Percentiles rank a stretch among this genome's conserved stretches.
Conservation (phyloP, 2,888 invertebrate genomes). For the Agrypnus murinus region DNA sequence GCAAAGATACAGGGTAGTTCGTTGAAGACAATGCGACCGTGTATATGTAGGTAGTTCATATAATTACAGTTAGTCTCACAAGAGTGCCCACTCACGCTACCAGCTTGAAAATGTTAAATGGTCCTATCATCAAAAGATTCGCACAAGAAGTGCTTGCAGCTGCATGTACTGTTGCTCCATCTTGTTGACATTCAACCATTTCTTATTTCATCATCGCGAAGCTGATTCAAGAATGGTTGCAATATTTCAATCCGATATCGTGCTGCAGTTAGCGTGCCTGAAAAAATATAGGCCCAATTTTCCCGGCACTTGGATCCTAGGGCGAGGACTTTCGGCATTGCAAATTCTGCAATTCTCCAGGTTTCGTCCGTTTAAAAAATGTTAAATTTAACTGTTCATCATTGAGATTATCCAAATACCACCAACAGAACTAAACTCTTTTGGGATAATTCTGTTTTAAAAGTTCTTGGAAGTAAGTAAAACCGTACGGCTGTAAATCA, state of each 20-base stretch:
- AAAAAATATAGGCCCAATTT: slow-evolving; percentile 14
- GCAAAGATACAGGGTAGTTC: too few species aligned
- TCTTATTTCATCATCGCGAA: background rate
- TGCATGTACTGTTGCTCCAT: background rate
- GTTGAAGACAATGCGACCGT: too few species aligned
- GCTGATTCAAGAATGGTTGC: background rate
- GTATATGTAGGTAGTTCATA: too few species aligned
- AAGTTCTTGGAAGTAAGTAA: slow-evolving; percentile 8
- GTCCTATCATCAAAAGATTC: slow-evolving; percentile 9
- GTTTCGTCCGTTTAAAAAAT: background rate
- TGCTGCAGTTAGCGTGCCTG: slow-evolving; percentile 13
- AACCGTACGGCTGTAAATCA: background rate
- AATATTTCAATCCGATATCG: slow-evolving; percentile 14
- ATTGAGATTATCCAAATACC: background rate
- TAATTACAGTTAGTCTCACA: too few species aligned
- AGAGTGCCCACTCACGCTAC: too few species aligned
- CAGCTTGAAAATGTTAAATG: too few species aligned
- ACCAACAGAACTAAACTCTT: background rate
- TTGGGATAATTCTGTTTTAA: background rate
- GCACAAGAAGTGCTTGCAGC: background rate
- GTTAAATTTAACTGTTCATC: background rate
- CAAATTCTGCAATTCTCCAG: slow-evolving; percentile 1
- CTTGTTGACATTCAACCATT: background rate
- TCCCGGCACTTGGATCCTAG: slow-evolving; percentile 7
- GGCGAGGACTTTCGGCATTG: slow-evolving; percentile 4